Evolutionary conservation across 1,140 invertebrate genomes (phyloP).

Genomic region (Drosophila athabasca): DNA sequence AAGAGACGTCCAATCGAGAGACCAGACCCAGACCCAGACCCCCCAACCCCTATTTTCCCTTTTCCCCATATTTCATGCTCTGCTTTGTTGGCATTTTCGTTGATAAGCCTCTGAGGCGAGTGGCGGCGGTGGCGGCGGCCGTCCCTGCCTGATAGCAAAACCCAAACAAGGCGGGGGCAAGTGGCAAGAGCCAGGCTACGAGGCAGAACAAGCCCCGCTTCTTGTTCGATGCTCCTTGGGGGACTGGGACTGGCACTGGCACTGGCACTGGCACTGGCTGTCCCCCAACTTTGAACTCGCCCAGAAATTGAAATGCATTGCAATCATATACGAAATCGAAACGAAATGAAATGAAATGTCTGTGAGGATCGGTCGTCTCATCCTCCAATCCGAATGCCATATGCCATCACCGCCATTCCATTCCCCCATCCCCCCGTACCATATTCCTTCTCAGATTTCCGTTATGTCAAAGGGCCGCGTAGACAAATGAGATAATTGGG

Average conservation of each 20-base stretch:
- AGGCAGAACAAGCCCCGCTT: slow-evolving; percentile 39
- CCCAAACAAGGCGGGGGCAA: slow-evolving; percentile 9
- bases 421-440: no score
- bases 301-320: slow-evolving; percentile 59
- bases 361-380: slow-evolving; percentile 49
- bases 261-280: background rate
- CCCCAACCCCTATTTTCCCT: background rate
- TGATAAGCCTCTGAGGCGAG: slow-evolving; percentile 47
- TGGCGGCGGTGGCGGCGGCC: background rate
- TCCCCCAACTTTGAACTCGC: slow-evolving; percentile 31
- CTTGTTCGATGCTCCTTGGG: slow-evolving; percentile 11
- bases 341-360: slow-evolving; percentile 69
- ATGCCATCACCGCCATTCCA: slow-evolving; percentile 1
- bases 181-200: no score
- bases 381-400: no score
- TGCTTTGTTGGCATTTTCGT: slow-evolving; percentile 57
- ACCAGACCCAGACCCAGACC: background rate
- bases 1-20: slow-evolving; percentile 15
- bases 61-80: slow-evolving; percentile 37
- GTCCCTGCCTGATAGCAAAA: slow-evolving; percentile 40
- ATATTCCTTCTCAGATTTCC: slow-evolving; percentile 59
- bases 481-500: slow-evolving; percentile 83
- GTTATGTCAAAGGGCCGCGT: slow-evolving; percentile 58
- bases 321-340: slow-evolving; percentile 4
- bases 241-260: no score